Conservation (phyloP, 92 coral and sea anemone genomes). For the Siderastrea radians region DNA sequence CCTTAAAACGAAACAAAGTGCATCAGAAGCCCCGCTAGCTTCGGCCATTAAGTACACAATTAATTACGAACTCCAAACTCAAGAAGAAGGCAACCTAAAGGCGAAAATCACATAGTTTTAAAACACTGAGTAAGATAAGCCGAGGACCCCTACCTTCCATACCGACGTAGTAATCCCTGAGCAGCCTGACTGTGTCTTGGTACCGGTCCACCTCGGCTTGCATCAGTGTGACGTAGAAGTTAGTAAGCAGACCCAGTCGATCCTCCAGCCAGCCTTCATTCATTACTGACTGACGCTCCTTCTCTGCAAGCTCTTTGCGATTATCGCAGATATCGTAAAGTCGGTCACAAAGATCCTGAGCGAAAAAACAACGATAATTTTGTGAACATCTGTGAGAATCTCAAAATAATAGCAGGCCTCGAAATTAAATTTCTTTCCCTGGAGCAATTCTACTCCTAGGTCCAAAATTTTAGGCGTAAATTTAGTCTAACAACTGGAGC, state of each 20-base stretch:
- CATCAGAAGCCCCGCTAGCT: neutral
- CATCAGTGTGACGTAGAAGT: slow-evolving; percentile 93
- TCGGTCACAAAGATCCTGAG: slow-evolving; percentile 94
- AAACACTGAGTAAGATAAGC: neutral
- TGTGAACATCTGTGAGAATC: neutral
- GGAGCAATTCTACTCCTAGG: too few relatives aligned
- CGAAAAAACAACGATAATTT: neutral
- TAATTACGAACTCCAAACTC: neutral
- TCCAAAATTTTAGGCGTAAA: too few relatives aligned
- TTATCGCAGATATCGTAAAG: slow-evolving; percentile 96
- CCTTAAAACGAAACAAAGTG: slow-evolving; percentile 47
- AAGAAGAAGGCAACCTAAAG: neutral
- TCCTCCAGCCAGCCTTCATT: slow-evolving; percentile 98
- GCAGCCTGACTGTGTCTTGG: slow-evolving; percentile 88
- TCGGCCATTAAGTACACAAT: neutral
- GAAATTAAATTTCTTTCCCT: too few relatives aligned
- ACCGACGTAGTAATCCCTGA: slow-evolving; percentile 92
- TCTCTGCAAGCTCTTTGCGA: slow-evolving; percentile 98
- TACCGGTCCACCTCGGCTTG: slow-evolving; percentile 97
- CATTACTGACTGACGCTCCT: slow-evolving; percentile 87
- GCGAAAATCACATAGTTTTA: neutral
- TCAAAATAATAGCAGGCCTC: too few relatives aligned
- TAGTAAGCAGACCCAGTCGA: slow-evolving; percentile 93
- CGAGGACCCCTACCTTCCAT: slow-evolving; percentile 71
- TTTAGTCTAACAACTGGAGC: too few relatives aligned